Evolutionary conservation across 2,797 vertebrate genomes (phyloP), one percentile per base, ranked within the genome.

Genomic region (Amblyopsis hoosieri): DNA sequence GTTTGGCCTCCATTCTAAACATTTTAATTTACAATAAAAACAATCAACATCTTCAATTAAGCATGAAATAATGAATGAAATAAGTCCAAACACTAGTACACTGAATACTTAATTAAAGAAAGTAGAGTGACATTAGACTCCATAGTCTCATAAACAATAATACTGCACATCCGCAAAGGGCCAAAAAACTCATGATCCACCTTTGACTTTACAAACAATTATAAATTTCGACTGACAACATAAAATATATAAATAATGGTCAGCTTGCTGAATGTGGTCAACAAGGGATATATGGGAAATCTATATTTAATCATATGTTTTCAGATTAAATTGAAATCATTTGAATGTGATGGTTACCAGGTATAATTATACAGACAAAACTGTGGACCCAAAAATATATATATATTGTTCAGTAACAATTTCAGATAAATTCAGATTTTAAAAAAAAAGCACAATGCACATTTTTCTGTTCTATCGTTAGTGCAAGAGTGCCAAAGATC

Each of bases 181-280:
- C 12, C 12, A 14, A 65, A 31, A 46, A 64, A 14, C 66, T 67
- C 54, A 62, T 60, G 29, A 49, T 66, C 64, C 12, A 45, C 67
- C 60, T 57, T 13, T 45, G 59, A 53, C 51, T 72, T 70, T 59
- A 47, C 64, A 71, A 62, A 71, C 47, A 47, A 70, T 19, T 57
- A 63, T 55, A 64, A 71, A 54, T 60, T n/a, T 33, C 57, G 62
- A 79, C 64, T 66, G 54, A 82, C 65, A 69, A 74, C 64, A 82
- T 66, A 76, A 79, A 81, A 69, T 80, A 42, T 42, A 81, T 83
- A 84, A 84, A 88, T 84, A 84, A 79, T 46, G 74, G 63, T 1
- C 69, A 68, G 4, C 31, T 31, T 47, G 10, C 45, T 51, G 29
- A 45, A 45, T 55, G 37, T 19, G 23, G 45, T 45, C 13, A 48